Evolutionary conservation across 2,113 vertebrate species (phyloP).

Genomic region (Haliaeetus leucogaster): DNA sequence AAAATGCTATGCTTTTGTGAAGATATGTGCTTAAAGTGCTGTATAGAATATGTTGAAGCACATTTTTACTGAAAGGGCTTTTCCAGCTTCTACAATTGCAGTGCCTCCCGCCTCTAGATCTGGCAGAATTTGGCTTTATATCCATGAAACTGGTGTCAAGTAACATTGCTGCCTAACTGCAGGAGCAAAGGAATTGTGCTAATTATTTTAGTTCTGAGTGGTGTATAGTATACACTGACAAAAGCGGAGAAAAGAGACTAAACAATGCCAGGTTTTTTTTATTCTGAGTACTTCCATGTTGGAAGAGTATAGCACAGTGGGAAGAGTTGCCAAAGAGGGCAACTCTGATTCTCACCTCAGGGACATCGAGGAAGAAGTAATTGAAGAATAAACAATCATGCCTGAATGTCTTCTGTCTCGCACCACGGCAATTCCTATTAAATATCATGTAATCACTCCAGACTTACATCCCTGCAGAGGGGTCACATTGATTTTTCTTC

Average conservation of each 20-base stretch:
- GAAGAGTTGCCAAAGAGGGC: background rate
- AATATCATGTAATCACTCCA: background rate
- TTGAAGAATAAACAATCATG: background rate
- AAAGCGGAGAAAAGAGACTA: background rate
- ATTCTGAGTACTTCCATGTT: background rate
- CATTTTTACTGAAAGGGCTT: background rate
- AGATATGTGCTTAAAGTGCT: background rate
- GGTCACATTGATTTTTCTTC: slow-evolving; percentile 10
- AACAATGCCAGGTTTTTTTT: background rate
- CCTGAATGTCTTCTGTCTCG: background rate
- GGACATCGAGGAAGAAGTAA: background rate
- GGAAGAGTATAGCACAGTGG: background rate
- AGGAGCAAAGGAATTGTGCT: background rate
- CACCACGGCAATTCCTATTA: background rate
- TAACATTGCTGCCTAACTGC: background rate
- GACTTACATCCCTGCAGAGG: background rate
- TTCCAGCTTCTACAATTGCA: background rate
- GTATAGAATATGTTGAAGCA: background rate
- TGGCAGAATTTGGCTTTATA: background rate
- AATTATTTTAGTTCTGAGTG: background rate
- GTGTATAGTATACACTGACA: background rate
- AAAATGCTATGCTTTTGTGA: background rate
- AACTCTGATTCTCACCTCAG: background rate
- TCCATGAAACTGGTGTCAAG: background rate
- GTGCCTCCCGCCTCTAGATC: background rate